phyloP scores from a whole-genome alignment of 2,113 vertebrate genomes.

The Colaptes auratus region DNA sequence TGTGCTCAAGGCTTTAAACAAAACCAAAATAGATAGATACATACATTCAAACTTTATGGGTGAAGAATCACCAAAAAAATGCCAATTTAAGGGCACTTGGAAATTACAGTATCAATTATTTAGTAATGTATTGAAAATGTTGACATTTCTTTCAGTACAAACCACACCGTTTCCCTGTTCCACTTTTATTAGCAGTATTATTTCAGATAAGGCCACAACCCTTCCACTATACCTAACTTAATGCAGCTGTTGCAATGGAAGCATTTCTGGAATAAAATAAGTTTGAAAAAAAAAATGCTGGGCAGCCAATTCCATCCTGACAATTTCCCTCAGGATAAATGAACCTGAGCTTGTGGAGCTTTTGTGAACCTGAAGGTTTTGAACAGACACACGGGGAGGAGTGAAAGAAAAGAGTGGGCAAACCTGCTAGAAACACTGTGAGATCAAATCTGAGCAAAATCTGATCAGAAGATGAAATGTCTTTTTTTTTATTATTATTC shows the following conservation, averaged over 20 bases:
- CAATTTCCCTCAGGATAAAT: neutral
- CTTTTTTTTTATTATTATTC: neutral
- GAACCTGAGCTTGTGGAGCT: neutral
- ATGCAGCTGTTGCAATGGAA: neutral
- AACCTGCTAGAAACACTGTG: neutral
- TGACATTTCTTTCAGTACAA: neutral
- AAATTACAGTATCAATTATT: neutral
- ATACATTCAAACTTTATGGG: neutral
- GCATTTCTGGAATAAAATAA: neutral
- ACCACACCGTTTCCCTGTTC: fast-evolving
- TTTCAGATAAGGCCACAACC: neutral
- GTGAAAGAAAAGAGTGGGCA: neutral
- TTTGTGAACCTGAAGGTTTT: neutral
- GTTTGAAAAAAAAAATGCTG: neutral
- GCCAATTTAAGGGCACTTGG: neutral
- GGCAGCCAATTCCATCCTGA: neutral
- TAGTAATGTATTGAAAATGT: neutral
- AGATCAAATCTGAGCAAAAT: neutral
- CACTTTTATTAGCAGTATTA: neutral
- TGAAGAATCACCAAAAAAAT: neutral
- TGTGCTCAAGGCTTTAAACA: neutral
- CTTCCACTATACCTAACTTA: neutral
- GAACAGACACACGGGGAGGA: neutral
- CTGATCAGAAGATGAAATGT: neutral
- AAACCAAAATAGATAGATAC: neutral